Percentiles rank a stretch among this genome's conserved stretches.
These are phyloP conservation scores for Arothron firmamentum DNA, from an alignment of 2,113 vertebrate genomes.

Conservation along the genomic window DNA sequence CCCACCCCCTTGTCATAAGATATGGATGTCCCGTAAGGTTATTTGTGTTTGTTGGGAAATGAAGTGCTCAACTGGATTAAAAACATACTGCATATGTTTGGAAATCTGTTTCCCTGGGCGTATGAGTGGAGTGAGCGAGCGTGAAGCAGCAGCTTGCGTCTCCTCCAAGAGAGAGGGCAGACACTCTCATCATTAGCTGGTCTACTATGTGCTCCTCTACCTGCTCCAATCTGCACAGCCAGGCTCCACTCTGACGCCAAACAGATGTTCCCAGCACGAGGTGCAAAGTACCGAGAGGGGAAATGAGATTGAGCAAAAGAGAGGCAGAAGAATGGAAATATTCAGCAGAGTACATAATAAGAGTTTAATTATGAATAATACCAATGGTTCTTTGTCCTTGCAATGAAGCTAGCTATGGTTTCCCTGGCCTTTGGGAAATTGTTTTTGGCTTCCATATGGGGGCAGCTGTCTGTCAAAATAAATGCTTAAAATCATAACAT, in stretches of 20 bases:
- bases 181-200: slow-evolving; percentile 79
- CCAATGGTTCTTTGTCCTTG: slow-evolving; percentile 70
- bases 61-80: slow-evolving; percentile 78
- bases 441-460: slow-evolving; percentile 75
- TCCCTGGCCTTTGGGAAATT: slow-evolving; percentile 64
- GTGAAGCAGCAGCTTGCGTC: slow-evolving; percentile 73
- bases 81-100: slow-evolving; percentile 80
- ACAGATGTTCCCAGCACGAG: slow-evolving; percentile 78
- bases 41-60: slow-evolving; percentile 75
- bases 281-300: slow-evolving; percentile 68
- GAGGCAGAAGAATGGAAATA: slow-evolving; percentile 70
- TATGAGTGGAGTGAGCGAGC: slow-evolving; percentile 70
- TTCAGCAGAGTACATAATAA: slow-evolving; percentile 71
- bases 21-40: slow-evolving; percentile 80
- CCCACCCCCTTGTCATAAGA: slow-evolving; percentile 76
- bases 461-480: slow-evolving; percentile 74
- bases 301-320: slow-evolving; percentile 50
- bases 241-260: slow-evolving; percentile 73
- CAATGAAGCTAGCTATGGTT: slow-evolving; percentile 61
- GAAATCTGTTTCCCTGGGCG: slow-evolving; percentile 80
- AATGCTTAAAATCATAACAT: slow-evolving; percentile 59
- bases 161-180: slow-evolving; percentile 78
- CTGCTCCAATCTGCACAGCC: slow-evolving; percentile 77
- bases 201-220: slow-evolving; percentile 75
- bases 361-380: slow-evolving; percentile 76